Conservation (phyloP, 2,888 invertebrate species). For the Cordilura impudica region DNA sequence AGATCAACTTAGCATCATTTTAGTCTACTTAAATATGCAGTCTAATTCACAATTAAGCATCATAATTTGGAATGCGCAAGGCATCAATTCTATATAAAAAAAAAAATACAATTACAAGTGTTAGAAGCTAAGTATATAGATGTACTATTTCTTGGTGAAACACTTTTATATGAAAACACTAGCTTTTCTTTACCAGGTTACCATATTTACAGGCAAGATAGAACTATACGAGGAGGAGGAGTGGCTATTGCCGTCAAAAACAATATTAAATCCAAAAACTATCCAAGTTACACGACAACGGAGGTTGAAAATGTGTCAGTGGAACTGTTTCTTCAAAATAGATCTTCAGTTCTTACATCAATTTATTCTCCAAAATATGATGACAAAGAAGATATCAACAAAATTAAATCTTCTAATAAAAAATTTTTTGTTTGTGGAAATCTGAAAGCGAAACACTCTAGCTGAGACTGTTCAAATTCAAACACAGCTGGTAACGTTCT, state of each 20-base stretch:
- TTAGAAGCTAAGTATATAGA: constrained; percentile 8
- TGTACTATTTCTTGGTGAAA: neutral
- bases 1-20: too few relatives aligned
- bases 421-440: neutral
- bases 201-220: neutral
- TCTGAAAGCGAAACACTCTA: neutral
- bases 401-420: neutral
- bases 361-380: neutral
- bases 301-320: neutral
- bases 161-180: neutral
- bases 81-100: neutral
- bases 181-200: neutral
- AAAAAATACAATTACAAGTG: constrained; percentile 4
- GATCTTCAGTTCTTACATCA: neutral
- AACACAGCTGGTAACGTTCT: neutral
- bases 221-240: neutral
- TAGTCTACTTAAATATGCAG: constrained; percentile 3
- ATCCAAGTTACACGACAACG: neutral
- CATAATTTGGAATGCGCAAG: constrained; percentile 6
- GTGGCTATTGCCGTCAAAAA: neutral
- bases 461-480: neutral
- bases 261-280: neutral
- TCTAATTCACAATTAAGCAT: neutral
- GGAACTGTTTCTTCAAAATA: neutral
- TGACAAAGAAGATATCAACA: neutral